phyloP scores from a whole-genome alignment of 2,797 vertebrate genomes.

The Taenioides sp. region DNA sequence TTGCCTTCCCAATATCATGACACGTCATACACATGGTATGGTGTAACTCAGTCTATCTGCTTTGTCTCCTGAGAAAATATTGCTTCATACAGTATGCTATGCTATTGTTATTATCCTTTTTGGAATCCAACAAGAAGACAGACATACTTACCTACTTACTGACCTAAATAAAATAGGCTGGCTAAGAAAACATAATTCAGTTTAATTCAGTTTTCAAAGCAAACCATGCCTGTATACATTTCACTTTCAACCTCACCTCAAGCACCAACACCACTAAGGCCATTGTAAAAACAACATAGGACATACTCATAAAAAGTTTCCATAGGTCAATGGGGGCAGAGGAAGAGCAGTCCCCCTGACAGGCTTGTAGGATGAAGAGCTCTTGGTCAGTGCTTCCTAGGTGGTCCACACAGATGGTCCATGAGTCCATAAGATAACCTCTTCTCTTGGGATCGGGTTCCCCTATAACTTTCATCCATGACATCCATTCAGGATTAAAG shows the following conservation, averaged over 20 bases:
- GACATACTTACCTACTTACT: too few species aligned
- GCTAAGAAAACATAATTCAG: not conserved
- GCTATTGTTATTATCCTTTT: conserved; percentile 40
- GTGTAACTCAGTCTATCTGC: conserved; percentile 55
- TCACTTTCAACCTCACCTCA: conserved; percentile 61
- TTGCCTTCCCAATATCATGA: conserved; percentile 66
- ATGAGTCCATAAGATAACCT: conserved; percentile 69
- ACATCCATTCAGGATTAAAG: conserved; percentile 61
- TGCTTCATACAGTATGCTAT: conserved; percentile 14
- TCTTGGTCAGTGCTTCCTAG: conserved; percentile 72
- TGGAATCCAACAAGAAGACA: too few species aligned
- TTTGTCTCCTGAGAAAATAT: conserved; percentile 42
- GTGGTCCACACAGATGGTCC: conserved; percentile 81
- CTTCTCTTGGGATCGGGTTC: conserved; percentile 74
- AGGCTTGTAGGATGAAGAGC: conserved; percentile 80
- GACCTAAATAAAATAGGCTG: conserved; percentile 16
- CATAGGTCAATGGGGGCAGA: conserved; percentile 63
- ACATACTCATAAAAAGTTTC: conserved; percentile 65
- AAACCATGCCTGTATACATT: not conserved
- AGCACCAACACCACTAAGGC: conserved; percentile 43
- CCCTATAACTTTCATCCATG: conserved; percentile 78
- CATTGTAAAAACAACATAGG: conserved; percentile 45
- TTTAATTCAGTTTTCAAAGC: not conserved
- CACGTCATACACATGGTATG: conserved; percentile 54
- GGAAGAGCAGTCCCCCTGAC: conserved; percentile 76